Conservation (phyloP, 2,888 invertebrate genomes). For the Agonopterix alstromeriana region DNA sequence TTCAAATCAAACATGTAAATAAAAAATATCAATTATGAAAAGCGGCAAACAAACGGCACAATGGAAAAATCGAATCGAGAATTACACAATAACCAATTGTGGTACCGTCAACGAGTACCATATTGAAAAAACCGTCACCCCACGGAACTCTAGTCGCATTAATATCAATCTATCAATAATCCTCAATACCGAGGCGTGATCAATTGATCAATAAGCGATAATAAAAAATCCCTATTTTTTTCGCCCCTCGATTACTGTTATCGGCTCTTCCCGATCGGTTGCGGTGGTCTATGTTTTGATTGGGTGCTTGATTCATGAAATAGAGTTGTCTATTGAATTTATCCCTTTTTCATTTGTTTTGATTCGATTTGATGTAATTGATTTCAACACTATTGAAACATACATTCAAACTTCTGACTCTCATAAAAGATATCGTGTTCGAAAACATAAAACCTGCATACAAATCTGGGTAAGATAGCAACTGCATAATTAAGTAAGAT, state of each 20-base stretch:
- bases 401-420: too few relatives aligned
- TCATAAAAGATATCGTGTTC: too few relatives aligned
- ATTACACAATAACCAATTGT: slow-evolving; percentile 67
- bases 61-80: slow-evolving; percentile 41
- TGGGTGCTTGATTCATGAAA: slow-evolving; percentile 41
- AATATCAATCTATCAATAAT: slow-evolving; percentile 74
- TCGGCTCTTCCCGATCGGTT: slow-evolving; percentile 53
- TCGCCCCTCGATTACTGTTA: slow-evolving; percentile 45
- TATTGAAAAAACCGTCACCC: slow-evolving; percentile 63
- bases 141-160: slow-evolving; percentile 42
- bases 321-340: slow-evolving; percentile 56
- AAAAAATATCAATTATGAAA: slow-evolving; percentile 39
- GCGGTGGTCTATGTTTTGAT: slow-evolving; percentile 51
- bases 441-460: too few relatives aligned
- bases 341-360: slow-evolving; percentile 6
- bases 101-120: slow-evolving; percentile 53
- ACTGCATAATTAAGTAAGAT: too few relatives aligned
- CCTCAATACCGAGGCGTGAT: slow-evolving; percentile 68
- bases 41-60: slow-evolving; percentile 40
- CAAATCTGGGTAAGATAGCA: too few relatives aligned
- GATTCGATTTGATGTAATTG: neutral
- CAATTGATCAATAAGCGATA: slow-evolving; percentile 63
- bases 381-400: neutral
- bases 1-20: slow-evolving; percentile 29
- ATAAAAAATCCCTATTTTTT: slow-evolving; percentile 49